Percentiles rank a stretch among this genome's conserved stretches.
Evolutionary conservation across 2,888 invertebrate species (phyloP).

Genomic region (Lymantria monacha): DNA sequence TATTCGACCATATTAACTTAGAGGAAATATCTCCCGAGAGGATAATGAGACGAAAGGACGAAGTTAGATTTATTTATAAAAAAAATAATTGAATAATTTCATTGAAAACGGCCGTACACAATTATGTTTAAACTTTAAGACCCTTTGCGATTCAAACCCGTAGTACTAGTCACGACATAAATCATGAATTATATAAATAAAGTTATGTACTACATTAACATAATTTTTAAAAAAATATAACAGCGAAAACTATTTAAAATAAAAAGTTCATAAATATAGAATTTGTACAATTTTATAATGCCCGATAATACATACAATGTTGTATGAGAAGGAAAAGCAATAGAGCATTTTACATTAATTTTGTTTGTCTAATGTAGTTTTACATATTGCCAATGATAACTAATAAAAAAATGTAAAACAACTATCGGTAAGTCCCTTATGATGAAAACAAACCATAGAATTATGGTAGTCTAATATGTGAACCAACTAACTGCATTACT

Average conservation of each 20-base stretch:
- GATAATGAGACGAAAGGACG: no score
- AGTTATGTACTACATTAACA: slow-evolving; percentile 2
- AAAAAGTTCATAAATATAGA: slow-evolving; percentile 8
- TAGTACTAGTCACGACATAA: background rate
- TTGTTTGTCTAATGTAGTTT: slow-evolving; percentile 38
- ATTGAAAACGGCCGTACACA: background rate
- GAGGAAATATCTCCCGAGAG: no score
- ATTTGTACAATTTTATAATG: slow-evolving; percentile 9
- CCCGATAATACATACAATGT: background rate
- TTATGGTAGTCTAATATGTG: slow-evolving; percentile 8
- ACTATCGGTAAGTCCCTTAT: slow-evolving; percentile 43
- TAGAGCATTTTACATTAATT: slow-evolving; percentile 37
- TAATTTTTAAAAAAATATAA: slow-evolving; percentile 15
- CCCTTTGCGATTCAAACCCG: background rate
- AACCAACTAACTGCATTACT: no score
- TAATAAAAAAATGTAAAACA: slow-evolving; percentile 32
- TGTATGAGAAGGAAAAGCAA: slow-evolving; percentile 65
- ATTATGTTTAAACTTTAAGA: background rate
- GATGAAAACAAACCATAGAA: slow-evolving; percentile 50
- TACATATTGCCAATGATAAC: slow-evolving; percentile 37
- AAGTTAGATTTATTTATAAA: no score
- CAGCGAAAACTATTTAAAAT: slow-evolving; percentile 2
- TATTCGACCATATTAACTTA: no score
- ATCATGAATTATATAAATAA: slow-evolving; percentile 8
- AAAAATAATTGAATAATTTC: background rate